A percentile compares a stretch with the other conserved stretches of the same genome.
phyloP scores from a whole-genome alignment of 2,888 invertebrate species.

The Diarsia mendica region DNA sequence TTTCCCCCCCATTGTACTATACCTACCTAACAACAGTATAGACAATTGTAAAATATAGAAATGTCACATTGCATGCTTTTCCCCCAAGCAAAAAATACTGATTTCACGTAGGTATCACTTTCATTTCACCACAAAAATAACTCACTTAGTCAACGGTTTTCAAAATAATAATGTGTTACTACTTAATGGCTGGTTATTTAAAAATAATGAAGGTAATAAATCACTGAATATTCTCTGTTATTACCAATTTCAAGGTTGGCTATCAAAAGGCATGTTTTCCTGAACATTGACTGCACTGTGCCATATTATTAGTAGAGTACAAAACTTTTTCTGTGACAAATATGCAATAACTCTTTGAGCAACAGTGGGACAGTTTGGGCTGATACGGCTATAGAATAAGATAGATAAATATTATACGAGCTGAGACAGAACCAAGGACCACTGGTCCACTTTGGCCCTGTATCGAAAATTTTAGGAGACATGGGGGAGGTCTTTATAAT shows the following conservation, averaged over 20 bases:
- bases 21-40: constrained; percentile 26
- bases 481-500: too few species aligned
- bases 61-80: constrained; percentile 39
- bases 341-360: not conserved
- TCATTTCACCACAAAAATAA: constrained; percentile 18
- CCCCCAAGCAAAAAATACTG: too few species aligned
- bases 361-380: not conserved
- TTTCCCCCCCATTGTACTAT: too few species aligned
- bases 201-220: constrained; percentile 37
- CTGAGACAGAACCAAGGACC: too few species aligned
- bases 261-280: constrained; percentile 24
- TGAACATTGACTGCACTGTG: not conserved
- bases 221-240: constrained; percentile 36
- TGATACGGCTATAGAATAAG: not conserved
- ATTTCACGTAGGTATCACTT: constrained; percentile 2
- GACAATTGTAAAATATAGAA: constrained; percentile 54
- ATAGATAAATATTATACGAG: not conserved
- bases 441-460: too few species aligned
- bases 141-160: constrained; percentile 19
- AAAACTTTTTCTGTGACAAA: not conserved
- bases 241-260: constrained; percentile 40
- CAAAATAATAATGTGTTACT: constrained; percentile 31
- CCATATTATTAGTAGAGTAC: not conserved
- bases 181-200: constrained; percentile 28
- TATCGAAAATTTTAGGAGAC: too few species aligned